Evolutionary conservation across 2,888 invertebrate genomes (phyloP).

Genomic region (Conus canariensis): DNA sequence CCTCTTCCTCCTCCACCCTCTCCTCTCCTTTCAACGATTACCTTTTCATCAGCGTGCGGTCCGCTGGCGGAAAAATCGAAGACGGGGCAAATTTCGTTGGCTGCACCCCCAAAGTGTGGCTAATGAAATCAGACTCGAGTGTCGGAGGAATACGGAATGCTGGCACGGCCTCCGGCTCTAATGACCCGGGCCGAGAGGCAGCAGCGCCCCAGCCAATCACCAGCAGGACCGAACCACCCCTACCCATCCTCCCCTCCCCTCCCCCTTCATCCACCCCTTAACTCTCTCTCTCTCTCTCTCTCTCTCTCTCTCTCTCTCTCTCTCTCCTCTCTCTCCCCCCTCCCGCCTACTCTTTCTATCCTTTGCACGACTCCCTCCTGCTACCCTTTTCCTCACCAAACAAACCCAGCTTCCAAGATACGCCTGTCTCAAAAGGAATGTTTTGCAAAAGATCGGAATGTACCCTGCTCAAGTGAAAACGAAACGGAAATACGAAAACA

Average conservation of each 20-base stretch:
- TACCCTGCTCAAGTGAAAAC: no score
- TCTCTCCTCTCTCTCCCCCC: no score
- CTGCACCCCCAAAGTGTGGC: slow-evolving; percentile 36
- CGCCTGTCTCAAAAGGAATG: no score
- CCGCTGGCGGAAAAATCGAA: slow-evolving; percentile 33
- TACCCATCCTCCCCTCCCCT: neutral
- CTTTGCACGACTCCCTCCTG: no score
- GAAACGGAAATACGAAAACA: no score
- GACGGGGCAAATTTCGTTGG: slow-evolving; percentile 33
- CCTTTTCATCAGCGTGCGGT: neutral
- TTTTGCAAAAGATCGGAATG: no score
- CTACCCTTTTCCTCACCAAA: no score
- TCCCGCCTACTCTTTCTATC: no score
- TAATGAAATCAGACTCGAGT: slow-evolving; percentile 39
- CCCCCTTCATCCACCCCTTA: neutral
- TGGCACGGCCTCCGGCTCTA: neutral
- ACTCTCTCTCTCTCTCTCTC: slow-evolving; percentile 8
- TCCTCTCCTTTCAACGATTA: no score
- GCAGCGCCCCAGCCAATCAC: neutral
- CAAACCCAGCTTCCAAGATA: no score
- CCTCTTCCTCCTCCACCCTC: no score
- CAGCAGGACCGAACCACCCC: neutral
- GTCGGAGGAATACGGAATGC: slow-evolving; percentile 31
- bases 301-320: slow-evolving; percentile 6
- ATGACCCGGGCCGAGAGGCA: neutral